Evolutionary conservation across 2,113 vertebrate species (phyloP), one percentile per base, ranked within the genome.

Genomic region (Tetraodon nigroviridis): DNA sequence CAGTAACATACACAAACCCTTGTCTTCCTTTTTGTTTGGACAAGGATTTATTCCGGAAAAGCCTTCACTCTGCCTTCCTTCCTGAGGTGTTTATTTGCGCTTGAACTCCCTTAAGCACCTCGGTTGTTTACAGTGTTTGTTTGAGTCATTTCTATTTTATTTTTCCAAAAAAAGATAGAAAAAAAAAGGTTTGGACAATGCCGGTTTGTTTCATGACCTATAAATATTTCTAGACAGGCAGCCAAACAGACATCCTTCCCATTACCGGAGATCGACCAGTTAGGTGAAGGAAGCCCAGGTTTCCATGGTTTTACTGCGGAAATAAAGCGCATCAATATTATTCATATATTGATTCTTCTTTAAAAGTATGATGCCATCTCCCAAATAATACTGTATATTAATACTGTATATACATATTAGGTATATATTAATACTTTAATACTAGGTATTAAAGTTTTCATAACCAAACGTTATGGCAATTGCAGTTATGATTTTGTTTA

Each of bases 21-120:
- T 24, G 71, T 80, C 69, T 71, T 69, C 64, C 51, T 58, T 57
- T 81, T 41, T 86, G 78, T 86, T 78, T 83, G 75, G 70, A 83
- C 50, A 71, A 73, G 75, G 61, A 82, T 82, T 84, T 83, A 72
- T 82, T 71, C 73, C 57, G 52, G 66, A 84, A 78, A 64, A 64
- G 59, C 69, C 67, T 61, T 75, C 69, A 47, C 66, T 72, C 58
- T 6, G 72, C 77, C 73, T 78, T 79, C 84, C 75, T 82, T 82
- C 80, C 84, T 78, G 67, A 65, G 61, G 66, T 83, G 79, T 86
- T 84, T 84, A 80, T 86, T 80, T 84, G 67, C 71, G 60, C 71
- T 75, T 55, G 46, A 52, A 56, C 58, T 69, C 70, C 74, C 66
- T 70, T 44, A 69, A 47, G 67, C 69, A 66, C 71, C 64, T 74